These are phyloP conservation scores for Megalops atlanticus DNA, from an alignment of 2,113 vertebrate genomes.

Conservation along the genomic window DNA sequence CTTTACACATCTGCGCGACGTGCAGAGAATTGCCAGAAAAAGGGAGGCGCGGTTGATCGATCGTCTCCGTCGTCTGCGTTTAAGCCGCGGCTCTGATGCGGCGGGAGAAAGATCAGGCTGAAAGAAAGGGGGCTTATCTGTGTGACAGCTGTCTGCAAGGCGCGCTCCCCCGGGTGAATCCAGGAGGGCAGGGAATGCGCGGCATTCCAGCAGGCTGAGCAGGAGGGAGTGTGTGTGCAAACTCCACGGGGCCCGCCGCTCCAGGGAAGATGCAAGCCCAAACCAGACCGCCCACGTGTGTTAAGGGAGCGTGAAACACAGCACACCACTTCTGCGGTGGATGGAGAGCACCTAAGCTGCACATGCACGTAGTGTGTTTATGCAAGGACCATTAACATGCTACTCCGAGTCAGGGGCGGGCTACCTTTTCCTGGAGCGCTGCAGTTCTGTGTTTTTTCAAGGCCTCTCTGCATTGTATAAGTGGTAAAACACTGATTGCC, in stretches of 20 bases:
- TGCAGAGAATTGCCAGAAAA: neutral
- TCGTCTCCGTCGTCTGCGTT: neutral
- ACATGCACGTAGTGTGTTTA: neutral
- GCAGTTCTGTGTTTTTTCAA: neutral
- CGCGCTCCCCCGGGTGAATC: conserved; percentile 56
- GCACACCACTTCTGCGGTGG: neutral
- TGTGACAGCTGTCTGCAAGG: conserved; percentile 64
- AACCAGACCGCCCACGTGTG: conserved; percentile 6
- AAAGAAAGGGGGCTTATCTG: conserved; percentile 57
- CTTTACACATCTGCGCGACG: neutral
- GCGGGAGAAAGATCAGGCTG: conserved; percentile 26
- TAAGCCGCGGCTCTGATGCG: neutral
- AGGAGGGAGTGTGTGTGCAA: neutral
- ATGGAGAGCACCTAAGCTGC: neutral
- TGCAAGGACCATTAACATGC: neutral
- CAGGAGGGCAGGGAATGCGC: conserved; percentile 43
- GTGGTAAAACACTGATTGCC: too few species aligned
- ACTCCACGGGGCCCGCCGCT: conserved; percentile 2
- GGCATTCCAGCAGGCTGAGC: conserved; percentile 32
- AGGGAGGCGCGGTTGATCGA: neutral
- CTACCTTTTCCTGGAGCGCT: neutral
- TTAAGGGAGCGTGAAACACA: neutral
- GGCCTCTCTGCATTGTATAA: too few species aligned
- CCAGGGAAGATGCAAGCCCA: neutral
- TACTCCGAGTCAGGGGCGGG: neutral